Percentiles rank a stretch among this genome's conserved stretches.
Conservation (phyloP, 2,113 vertebrate species). For the Chaetodon trifascialis region DNA sequence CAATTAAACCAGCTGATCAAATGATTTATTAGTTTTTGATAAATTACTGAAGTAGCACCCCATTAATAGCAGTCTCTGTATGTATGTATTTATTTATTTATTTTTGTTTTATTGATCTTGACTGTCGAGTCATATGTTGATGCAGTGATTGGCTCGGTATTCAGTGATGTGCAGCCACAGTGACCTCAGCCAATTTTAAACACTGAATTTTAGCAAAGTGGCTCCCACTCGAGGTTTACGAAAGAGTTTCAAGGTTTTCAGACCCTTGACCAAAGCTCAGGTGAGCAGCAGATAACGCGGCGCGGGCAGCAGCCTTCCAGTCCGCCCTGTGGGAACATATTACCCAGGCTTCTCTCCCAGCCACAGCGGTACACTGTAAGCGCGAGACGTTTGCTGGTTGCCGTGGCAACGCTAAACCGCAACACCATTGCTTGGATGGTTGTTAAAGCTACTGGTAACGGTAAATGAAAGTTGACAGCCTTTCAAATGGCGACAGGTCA, state of each 20-base stretch:
- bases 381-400: not conserved
- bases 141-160: not conserved
- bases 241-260: not conserved
- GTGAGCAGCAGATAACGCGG: too few relatives aligned
- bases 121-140: too few relatives aligned
- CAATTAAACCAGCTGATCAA: not conserved
- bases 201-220: not conserved
- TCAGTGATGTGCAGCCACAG: not conserved
- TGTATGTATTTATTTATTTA: too few relatives aligned
- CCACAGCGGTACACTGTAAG: too few relatives aligned
- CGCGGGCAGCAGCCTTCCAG: slow-evolving; percentile 16
- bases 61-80: not conserved
- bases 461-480: not conserved
- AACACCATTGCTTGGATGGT: not conserved
- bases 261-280: too few relatives aligned
- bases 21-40: not conserved
- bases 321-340: not conserved
- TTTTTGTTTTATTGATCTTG: too few relatives aligned
- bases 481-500: not conserved
- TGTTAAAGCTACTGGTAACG: not conserved
- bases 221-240: not conserved
- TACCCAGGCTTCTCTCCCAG: rapidly evolving
- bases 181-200: too few relatives aligned
- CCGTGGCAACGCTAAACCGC: slow-evolving; percentile 11
- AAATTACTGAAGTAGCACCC: not conserved